These are phyloP conservation scores for Phaetusa simplex DNA, from an alignment of 2,113 vertebrate genomes.

Conservation along the genomic window DNA sequence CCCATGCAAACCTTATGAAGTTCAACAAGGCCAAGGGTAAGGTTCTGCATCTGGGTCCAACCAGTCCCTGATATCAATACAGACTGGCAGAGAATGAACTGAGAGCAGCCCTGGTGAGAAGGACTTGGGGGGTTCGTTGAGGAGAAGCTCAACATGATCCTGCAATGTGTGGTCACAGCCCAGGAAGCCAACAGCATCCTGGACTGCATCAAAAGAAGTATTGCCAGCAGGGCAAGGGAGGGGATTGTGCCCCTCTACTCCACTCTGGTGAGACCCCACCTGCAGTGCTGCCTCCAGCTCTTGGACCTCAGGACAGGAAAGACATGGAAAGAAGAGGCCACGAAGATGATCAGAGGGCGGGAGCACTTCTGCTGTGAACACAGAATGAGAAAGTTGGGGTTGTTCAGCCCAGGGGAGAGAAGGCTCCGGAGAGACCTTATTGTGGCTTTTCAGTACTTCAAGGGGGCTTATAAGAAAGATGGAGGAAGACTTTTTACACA, in stretches of 20 bases:
- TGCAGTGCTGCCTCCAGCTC: background rate
- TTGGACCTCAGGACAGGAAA: accelerated
- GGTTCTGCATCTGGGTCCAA: background rate
- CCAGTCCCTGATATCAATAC: background rate
- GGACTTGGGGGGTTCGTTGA: background rate
- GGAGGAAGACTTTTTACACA: background rate
- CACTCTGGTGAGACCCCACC: accelerated
- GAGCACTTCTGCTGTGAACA: background rate
- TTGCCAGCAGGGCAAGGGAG: background rate
- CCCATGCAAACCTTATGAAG: background rate
- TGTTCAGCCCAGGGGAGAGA: background rate
- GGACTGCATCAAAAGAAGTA: background rate
- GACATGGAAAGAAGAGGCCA: background rate
- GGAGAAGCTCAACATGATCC: background rate
- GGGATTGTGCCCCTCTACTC: background rate
- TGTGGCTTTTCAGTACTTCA: background rate
- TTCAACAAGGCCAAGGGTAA: background rate
- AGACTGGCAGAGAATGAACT: too few species aligned
- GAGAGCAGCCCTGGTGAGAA: background rate
- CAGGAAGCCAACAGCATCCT: background rate
- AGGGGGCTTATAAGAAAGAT: background rate
- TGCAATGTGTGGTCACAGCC: accelerated
- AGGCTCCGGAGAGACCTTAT: accelerated
- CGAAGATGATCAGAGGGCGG: background rate
- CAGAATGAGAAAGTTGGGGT: background rate